Percentiles rank a stretch among this genome's conserved stretches.
These are phyloP conservation scores for Otolemur crassicaudatus DNA, from an alignment of 2,797 vertebrate genomes.

Conservation along the genomic window DNA sequence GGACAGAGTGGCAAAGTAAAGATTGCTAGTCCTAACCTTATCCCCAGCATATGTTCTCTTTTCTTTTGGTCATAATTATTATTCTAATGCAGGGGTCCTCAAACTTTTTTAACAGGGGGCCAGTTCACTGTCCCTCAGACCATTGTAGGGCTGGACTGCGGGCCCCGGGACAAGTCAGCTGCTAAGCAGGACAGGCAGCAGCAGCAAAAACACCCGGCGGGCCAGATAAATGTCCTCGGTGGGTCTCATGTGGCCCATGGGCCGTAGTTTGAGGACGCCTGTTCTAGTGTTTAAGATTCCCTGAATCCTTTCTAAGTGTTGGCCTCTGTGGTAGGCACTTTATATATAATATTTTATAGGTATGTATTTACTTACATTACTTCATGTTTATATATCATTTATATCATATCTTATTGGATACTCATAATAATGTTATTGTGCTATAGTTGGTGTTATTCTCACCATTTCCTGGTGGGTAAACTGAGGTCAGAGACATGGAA, in stretches of 20 bases:
- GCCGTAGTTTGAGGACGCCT: too few relatives aligned
- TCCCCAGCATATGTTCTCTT: neutral
- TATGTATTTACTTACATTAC: neutral
- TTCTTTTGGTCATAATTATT: neutral
- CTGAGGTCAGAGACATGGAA: neutral
- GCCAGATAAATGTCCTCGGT: too few relatives aligned
- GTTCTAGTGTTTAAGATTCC: neutral
- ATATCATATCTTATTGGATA: neutral
- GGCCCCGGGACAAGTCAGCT: too few relatives aligned
- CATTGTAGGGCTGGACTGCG: too few relatives aligned
- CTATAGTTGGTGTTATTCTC: neutral
- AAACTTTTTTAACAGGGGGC: too few relatives aligned
- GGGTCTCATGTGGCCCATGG: too few relatives aligned
- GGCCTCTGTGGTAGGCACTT: neutral
- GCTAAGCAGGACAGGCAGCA: too few relatives aligned
- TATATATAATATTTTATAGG: neutral
- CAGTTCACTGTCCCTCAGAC: too few relatives aligned
- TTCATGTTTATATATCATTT: neutral
- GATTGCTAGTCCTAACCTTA: neutral
- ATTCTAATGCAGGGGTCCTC: neutral
- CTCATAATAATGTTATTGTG: neutral
- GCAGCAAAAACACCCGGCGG: too few relatives aligned
- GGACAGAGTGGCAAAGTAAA: neutral
- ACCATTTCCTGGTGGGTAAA: neutral
- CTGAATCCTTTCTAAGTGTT: neutral